Conservation (phyloP, 2,888 invertebrate genomes). For the Drepanosiphum platanoidis region DNA sequence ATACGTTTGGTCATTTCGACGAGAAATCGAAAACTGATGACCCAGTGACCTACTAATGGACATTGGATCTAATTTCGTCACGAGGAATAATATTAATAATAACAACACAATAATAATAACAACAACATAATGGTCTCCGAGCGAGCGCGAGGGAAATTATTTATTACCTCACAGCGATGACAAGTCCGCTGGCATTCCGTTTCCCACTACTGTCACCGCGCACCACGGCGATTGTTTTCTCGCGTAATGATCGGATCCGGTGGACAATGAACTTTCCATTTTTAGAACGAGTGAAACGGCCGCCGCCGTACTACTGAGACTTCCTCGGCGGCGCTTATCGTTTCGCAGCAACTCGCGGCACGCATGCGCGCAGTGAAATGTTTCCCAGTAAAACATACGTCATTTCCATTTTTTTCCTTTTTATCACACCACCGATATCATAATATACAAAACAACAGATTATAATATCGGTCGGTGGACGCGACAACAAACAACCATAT, state of each 20-base stretch:
- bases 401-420: too few relatives aligned
- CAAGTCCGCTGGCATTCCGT: conserved; percentile 34
- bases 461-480: too few relatives aligned
- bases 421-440: too few relatives aligned
- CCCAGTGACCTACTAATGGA: conserved; percentile 61
- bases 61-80: conserved; percentile 46
- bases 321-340: conserved; percentile 32
- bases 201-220: conserved; percentile 61
- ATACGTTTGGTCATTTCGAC: background rate
- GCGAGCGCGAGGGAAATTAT: conserved; percentile 25
- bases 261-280: conserved; percentile 55
- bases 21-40: conserved; percentile 26
- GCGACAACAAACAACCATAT: too few relatives aligned
- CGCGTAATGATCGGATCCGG: conserved; percentile 17
- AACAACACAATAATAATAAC: background rate
- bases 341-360: conserved; percentile 22
- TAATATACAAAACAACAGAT: too few relatives aligned
- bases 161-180: conserved; percentile 49
- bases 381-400: too few relatives aligned
- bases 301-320: too few relatives aligned
- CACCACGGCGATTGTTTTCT: conserved; percentile 46
- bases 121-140: conserved; percentile 17
- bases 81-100: conserved; percentile 20
- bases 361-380: background rate
- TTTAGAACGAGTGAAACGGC: too few relatives aligned